Evolutionary conservation across 2,113 vertebrate genomes (phyloP), one percentile per base, ranked within the genome.

Genomic region (Hydrochoerus hydrochaeris): DNA sequence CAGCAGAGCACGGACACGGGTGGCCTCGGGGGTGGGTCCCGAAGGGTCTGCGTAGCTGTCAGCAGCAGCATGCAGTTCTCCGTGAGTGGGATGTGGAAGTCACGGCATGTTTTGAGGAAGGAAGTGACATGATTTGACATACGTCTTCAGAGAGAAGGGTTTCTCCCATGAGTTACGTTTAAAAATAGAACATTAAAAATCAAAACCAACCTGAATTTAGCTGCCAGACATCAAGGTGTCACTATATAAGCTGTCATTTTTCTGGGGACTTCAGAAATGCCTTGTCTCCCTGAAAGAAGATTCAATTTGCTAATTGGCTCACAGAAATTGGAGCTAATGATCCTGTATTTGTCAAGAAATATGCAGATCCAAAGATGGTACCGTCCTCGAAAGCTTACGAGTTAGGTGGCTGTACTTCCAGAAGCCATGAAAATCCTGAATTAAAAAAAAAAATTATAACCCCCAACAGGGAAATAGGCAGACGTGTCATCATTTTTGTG

Each of bases 111-210:
- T 91, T 88, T 75, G 90, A 67, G 38, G 58, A 87, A 60, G 49
- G 57, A n/a, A 94, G 28, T 86, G 90, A 85, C 78, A 82, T 67
- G 86, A 93, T 88, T 90, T 94, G 94, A 89, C 88, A 71, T 65
- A 14, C 32, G 46, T 82, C 69, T 69, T 69, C 57, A 82, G 65
- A 71, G 38, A n/a, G 49, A 91, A 77, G 49, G 63, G 63, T 82
- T 82, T 82, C 94, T 95, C 65, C 6, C 49, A 20, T 92, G 67
- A 94, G 80, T 69, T 84, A 57, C 32, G 78, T 95, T 90, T 95
- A 44, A 83, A 82, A 94, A 93, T 63, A 88, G 58, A 93, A 82
- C 65, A 49, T 60, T 95, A 71, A 82, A 88, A 93, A 93, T 88
- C 19, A 63, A 91, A 73, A 35, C 75, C 78, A 95, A 85, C 80